Evolutionary conservation across 2,888 invertebrate genomes (phyloP), one percentile per base, ranked within the genome.

Genomic region (Gandaritis pyraliata): DNA sequence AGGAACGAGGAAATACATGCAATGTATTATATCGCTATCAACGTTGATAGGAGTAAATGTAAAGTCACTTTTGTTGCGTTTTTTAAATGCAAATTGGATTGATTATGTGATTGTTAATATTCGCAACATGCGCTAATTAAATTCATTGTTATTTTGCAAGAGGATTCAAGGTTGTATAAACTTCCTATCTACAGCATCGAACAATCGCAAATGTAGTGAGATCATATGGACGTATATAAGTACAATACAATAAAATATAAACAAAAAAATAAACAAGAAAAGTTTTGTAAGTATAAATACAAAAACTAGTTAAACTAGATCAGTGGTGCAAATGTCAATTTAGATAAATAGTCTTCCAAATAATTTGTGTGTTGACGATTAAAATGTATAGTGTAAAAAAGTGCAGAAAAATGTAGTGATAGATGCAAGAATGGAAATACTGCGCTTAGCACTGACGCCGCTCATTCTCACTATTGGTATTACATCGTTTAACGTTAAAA

Each of bases 401-500:
- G 4, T 23, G 23, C 23, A 23, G 23, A 53, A 41, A 11, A 16
- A 18, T 18, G 3, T 16, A 6, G 43, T 18, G 10, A 45, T 33
- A 33, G 10, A 0, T 10, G 62, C 56, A 65, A 81, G 49, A 51
- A 90, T 90, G 89, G 89, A 87, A 70, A 73, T 89, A 61, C 62
- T 90, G 45, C 82, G 85, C 11, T 23, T 89, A 12, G 74, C 83
- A 0, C 56, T 91, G 66, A 69, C 90, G 58, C 90, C 91, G 39
- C 69, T 92, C 15, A 68, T 77, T 5, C 81, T 92, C 12, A 88
- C 89, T 16, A 64, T 92, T 43, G 86, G 85, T 6, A 47, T 70
- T 13, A 70, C 70, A 18, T 52, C 56, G 18, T 52, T 64, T 38
- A 71, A 72, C 48, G 60, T 78, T 12, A 74, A 72, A 70, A 68